Percentiles rank a stretch among this genome's conserved stretches.
These are phyloP conservation scores for Poeciliopsis turneri DNA, from an alignment of 2,797 vertebrate genomes.

Conservation along the genomic window DNA sequence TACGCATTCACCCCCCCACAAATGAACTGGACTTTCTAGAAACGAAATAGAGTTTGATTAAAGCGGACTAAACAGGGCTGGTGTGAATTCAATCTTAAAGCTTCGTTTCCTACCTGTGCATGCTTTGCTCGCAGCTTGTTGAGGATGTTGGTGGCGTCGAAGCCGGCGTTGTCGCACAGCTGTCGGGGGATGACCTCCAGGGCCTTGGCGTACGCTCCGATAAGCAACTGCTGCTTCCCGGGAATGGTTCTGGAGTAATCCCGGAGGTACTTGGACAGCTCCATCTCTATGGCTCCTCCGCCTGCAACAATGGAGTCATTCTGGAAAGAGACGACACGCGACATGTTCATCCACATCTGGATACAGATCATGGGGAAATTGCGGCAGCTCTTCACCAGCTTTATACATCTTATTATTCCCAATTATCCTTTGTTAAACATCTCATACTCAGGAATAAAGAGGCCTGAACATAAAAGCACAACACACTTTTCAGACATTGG, in stretches of 20 bases:
- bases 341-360: not conserved
- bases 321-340: slow-evolving; percentile 67
- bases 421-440: not conserved
- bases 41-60: too few species aligned
- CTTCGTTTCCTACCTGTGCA: slow-evolving; percentile 84
- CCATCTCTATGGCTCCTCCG: slow-evolving; percentile 98
- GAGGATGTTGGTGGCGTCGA: slow-evolving; percentile 97
- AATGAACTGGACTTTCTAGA: too few species aligned
- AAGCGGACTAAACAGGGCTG: too few species aligned
- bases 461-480: too few species aligned
- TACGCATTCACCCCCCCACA: too few species aligned
- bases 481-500: too few species aligned
- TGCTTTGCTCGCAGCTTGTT: slow-evolving; percentile 97
- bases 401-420: not conserved
- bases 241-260: slow-evolving; percentile 98
- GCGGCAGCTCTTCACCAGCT: not conserved
- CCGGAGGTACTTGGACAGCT: slow-evolving; percentile 93
- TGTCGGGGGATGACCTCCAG: slow-evolving; percentile 96
- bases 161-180: slow-evolving; percentile 97
- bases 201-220: slow-evolving; percentile 96
- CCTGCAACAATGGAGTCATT: slow-evolving; percentile 95
- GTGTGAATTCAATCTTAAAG: not conserved
- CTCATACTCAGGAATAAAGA: not conserved
- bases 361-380: not conserved
- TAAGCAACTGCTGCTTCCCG: slow-evolving; percentile 96